Base-by-base conservation (phyloP, 2,888 invertebrate species). In the Drosophila maculinotata region DNA sequence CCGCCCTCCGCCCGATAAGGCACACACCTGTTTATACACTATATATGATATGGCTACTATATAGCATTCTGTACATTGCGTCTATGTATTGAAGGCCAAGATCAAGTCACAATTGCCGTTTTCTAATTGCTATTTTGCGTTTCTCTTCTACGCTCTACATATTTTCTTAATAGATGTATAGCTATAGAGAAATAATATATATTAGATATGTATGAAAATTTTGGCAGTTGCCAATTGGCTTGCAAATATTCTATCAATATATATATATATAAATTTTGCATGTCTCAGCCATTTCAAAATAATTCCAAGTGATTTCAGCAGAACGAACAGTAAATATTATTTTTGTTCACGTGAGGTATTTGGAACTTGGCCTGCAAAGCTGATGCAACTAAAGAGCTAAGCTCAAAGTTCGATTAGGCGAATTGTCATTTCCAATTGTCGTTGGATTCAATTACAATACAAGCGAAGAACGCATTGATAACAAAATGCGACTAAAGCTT, bases 81-180 rank as follows among this genome's bases (percentile, higher is more conserved):
- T 62, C 54, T 62, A 52, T 15, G 52, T 28, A 69, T 57, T 85
- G 85, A 87, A 81, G 81, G 81, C 87, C 79, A 87, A 77, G 85
- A 87, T 87, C 81, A 87, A 81, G 87, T 84, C 87, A 81, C 75
- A 74, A 59, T 71, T 52, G 56, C 59, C 62, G 17, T 62, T 58
- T 63, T 42, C 5, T 31, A 28, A 23, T 35, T 48, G 49, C 5
- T 41, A 41, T 48, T 35, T 53, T 25, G 26, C 45, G 31, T 47
- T 39, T 39, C 10, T 17, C 42, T 6, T 14, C n/a, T 45, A 45
- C 56, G 48, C 39, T 78, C 49, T 60, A 62, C 15, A 73, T 73
- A 42, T 48, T 45, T 39, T 25, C 15, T n/a, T 9, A 14, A 47
- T 35, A 54, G 3, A 35, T 49, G 9, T 38, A 8, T n/a, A 8